Percentiles rank a stretch among this genome's conserved stretches.
phyloP scores from a whole-genome alignment of 1,140 invertebrate genomes.

The Metopolophium dirhodum region DNA sequence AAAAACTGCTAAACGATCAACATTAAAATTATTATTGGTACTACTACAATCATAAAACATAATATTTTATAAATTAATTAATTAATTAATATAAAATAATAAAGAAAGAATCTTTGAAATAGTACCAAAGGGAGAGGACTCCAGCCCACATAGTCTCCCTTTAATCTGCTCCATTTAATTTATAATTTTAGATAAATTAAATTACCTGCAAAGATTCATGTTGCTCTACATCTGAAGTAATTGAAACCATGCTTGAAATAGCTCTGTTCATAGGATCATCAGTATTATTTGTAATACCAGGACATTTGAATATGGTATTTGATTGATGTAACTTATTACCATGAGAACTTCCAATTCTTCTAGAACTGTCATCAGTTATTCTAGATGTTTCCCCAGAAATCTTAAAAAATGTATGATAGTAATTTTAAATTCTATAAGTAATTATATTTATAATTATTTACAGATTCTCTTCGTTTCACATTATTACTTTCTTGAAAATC shows the following conservation, averaged over 20 bases:
- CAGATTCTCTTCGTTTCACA: slow-evolving; percentile 53
- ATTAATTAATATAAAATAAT: too few species aligned
- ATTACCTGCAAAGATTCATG: slow-evolving; percentile 39
- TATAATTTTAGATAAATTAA: not conserved
- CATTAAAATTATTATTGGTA: too few species aligned
- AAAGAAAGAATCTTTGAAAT: too few species aligned
- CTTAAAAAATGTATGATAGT: not conserved
- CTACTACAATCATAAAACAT: too few species aligned
- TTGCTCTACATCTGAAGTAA: slow-evolving; percentile 23
- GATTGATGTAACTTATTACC: slow-evolving; percentile 54
- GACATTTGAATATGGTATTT: slow-evolving; percentile 43
- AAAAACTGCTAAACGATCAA: too few species aligned
- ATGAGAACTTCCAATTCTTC: slow-evolving; percentile 39
- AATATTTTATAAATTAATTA: too few species aligned
- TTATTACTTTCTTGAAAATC: slow-evolving; percentile 52
- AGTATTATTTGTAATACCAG: not conserved
- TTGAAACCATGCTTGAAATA: not conserved
- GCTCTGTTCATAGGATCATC: slow-evolving; percentile 19
- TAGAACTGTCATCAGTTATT: not conserved
- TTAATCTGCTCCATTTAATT: not conserved
- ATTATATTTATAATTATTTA: slow-evolving; percentile 32
- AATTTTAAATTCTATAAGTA: not conserved
- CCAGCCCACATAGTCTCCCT: not conserved
- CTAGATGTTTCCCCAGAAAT: slow-evolving; percentile 48
- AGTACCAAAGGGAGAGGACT: too few species aligned